Evolutionary conservation across 1,140 invertebrate genomes (phyloP).

Genomic region (Lethocerus indicus): DNA sequence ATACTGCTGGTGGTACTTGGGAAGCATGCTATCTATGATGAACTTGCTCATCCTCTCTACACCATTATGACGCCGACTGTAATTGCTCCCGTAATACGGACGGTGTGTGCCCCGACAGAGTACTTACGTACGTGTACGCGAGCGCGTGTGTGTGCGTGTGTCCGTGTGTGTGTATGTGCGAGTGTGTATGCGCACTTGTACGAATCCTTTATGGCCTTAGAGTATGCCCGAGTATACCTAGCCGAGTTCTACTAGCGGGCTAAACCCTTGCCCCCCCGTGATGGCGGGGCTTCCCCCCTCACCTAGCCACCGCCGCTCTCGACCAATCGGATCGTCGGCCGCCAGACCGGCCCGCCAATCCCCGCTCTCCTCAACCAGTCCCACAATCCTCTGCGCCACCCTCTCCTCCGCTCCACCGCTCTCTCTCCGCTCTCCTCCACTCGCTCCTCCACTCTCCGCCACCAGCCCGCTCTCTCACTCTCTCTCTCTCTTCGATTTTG

Average conservation of each 20-base stretch:
- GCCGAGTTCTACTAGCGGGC: too few species aligned
- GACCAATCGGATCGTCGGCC: constrained; percentile 1
- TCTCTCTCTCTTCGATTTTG: neutral
- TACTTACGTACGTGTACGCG: too few species aligned
- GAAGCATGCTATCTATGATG: constrained; percentile 92
- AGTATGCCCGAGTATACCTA: too few species aligned
- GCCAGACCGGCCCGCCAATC: neutral
- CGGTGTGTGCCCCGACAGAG: too few species aligned
- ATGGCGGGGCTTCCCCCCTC: constrained; percentile 3
- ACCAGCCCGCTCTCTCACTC: constrained; percentile 1
- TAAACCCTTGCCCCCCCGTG: constrained; percentile 1
- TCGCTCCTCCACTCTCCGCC: constrained; percentile 4
- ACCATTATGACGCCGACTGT: constrained; percentile 13
- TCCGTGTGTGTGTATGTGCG: too few species aligned
- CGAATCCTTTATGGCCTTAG: constrained; percentile 13
- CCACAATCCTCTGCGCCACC: constrained; percentile 10
- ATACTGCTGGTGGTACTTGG: constrained; percentile 76
- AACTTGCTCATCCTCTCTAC: constrained; percentile 51
- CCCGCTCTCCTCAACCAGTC: neutral
- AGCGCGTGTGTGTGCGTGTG: too few species aligned
- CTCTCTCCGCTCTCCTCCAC: neutral
- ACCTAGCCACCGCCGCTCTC: neutral
- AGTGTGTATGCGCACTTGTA: constrained; percentile 8
- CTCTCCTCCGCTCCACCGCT: neutral
- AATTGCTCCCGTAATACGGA: too few species aligned